Evolutionary conservation across 1,140 invertebrate genomes (phyloP), one percentile per base, ranked within the genome.

Genomic region (Drosophila lini): DNA sequence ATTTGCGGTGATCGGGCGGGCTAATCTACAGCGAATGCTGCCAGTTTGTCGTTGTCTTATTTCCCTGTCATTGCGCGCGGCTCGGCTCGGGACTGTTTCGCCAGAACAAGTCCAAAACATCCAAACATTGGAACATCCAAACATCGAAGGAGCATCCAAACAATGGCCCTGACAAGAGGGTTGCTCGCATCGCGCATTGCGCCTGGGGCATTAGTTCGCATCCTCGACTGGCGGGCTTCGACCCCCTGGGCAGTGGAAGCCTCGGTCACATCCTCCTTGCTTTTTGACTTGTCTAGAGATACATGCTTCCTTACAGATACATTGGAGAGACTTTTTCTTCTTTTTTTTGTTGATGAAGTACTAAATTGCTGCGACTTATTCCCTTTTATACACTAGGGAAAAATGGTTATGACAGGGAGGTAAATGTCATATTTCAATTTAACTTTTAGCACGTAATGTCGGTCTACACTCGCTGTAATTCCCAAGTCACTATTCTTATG

Each of bases 21-120:
- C 63, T 69, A 67, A 78, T 77, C 74, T 77, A 76, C 57, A 78
- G 64, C 57, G 75, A 69, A 77, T 78, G 56, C 74, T 77, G 74
- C 56, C 41, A 77, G 75, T 77, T 78, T 73, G 63, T 61, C 74
- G 75, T 58, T 68, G 75, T 77, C 74, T 50, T 60, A 60, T 45
- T 69, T 75, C 71, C 44, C 62, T 75, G 70, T 65, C 73, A 63
- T 63, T 65, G 73, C 38, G 62, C 70, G 34, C 55, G 60, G 36
- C 36, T 58, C 55, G 60, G 36, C 36, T 58, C 16, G 44, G 58
- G 32, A 36, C 50, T 53, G 45, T 53, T 62, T 62, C 47, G 59
- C 59, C 59, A 40, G 59, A 62, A 62, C 59, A 53, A 62, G 59
- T 62, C 59, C 59, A 40, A 40, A 61, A 61, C 56, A 57, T 44